Evolutionary conservation across 2,888 invertebrate genomes (phyloP).

Genomic region (Mythimna vitellina): DNA sequence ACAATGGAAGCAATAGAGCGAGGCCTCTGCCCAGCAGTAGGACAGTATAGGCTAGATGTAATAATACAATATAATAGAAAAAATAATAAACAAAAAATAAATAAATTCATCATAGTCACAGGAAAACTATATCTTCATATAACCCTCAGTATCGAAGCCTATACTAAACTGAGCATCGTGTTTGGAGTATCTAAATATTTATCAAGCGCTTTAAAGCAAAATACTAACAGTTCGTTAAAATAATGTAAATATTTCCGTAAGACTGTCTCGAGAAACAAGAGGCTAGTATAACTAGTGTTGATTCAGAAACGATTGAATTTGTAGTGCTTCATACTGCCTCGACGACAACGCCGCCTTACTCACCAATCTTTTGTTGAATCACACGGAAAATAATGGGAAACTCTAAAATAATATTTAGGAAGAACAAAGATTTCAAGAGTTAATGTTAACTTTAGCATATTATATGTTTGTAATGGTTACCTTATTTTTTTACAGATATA

Average conservation of each 20-base stretch:
- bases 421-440: constrained; percentile 8
- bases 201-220: constrained; percentile 68
- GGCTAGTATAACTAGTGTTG: constrained; percentile 64
- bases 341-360: constrained; percentile 39
- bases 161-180: constrained; percentile 41
- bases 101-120: no score
- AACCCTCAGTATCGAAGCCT: constrained; percentile 12
- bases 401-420: constrained; percentile 3
- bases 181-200: constrained; percentile 66
- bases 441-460: constrained; percentile 6
- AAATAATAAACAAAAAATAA: no score
- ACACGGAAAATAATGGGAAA: constrained; percentile 31
- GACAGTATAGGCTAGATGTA: no score
- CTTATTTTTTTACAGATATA: constrained; percentile 17
- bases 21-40: no score
- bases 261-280: constrained; percentile 59
- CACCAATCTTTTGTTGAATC: constrained; percentile 43
- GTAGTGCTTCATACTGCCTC: constrained; percentile 37
- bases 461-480: constrained; percentile 8
- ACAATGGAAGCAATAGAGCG: no score
- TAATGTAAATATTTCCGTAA: constrained; percentile 69
- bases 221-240: constrained; percentile 70
- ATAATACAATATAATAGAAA: no score
- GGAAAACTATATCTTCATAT: background rate
- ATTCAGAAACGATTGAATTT: constrained; percentile 64